phyloP scores from a whole-genome alignment of 2,888 invertebrate genomes.

The Siphlonurus alternatus region DNA sequence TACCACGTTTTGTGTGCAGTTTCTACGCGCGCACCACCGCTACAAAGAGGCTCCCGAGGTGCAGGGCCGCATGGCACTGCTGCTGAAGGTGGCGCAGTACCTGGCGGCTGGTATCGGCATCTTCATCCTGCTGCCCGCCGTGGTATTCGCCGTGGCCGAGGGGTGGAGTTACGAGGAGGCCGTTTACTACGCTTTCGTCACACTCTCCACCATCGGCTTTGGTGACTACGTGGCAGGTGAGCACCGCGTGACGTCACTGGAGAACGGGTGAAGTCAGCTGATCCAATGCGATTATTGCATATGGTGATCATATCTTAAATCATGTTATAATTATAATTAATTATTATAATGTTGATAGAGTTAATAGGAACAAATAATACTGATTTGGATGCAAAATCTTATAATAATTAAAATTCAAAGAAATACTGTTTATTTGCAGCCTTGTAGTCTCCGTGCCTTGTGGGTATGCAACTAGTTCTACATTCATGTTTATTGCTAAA shows the following conservation, averaged over 20 bases:
- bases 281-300: too few relatives aligned
- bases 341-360: neutral
- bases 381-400: too few relatives aligned
- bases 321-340: neutral
- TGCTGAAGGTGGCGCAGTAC: conserved; percentile 66
- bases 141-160: conserved; percentile 69
- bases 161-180: conserved; percentile 71
- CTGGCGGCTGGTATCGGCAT: conserved; percentile 77
- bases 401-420: too few relatives aligned
- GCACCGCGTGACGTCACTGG: too few relatives aligned
- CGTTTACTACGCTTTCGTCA: conserved; percentile 75
- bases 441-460: too few relatives aligned
- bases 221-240: conserved; percentile 83
- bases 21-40: conserved; percentile 58
- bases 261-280: too few relatives aligned
- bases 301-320: too few relatives aligned
- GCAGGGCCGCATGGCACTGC: conserved; percentile 46
- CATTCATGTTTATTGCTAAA: too few relatives aligned
- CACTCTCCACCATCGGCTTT: conserved; percentile 77
- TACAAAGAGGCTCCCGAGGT: conserved; percentile 40
- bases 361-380: too few relatives aligned
- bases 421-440: too few relatives aligned
- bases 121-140: conserved; percentile 73
- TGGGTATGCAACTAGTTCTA: too few relatives aligned
- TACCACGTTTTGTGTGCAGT: too few relatives aligned